These are phyloP conservation scores for Laspeyria flexula DNA, from an alignment of 2,888 invertebrate species.

Conservation along the genomic window DNA sequence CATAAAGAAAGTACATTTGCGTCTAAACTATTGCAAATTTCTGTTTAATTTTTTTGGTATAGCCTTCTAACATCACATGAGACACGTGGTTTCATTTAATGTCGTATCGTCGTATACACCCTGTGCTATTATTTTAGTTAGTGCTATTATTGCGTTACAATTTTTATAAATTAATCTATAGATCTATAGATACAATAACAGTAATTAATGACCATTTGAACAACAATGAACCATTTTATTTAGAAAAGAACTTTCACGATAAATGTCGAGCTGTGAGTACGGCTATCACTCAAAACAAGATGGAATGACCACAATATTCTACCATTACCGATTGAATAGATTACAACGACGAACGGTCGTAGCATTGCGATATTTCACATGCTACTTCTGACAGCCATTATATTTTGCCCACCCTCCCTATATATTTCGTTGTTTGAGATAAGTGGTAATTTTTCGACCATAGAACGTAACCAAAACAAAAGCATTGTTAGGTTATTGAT, in stretches of 20 bases:
- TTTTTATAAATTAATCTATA: no score
- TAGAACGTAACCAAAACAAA: not conserved
- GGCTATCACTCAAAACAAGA: constrained; percentile 27
- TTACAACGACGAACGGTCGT: constrained; percentile 32
- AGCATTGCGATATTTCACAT: constrained; percentile 34
- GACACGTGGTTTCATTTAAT: no score
- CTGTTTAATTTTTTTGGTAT: no score
- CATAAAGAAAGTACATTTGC: no score
- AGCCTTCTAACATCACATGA: no score
- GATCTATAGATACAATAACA: no score
- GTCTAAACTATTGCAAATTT: no score
- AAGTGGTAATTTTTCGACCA: not conserved
- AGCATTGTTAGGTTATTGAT: constrained; percentile 12
- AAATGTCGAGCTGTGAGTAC: not conserved
- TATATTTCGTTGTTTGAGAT: constrained; percentile 18
- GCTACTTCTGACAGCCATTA: constrained; percentile 20
- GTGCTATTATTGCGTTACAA: no score
- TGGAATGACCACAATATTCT: constrained; percentile 27
- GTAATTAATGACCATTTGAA: no score
- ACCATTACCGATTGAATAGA: constrained; percentile 46
- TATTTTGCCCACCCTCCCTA: constrained; percentile 6
- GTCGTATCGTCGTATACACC: no score
- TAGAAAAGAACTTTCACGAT: not conserved
- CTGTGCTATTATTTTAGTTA: no score
- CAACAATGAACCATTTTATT: not conserved